Base-by-base conservation (phyloP, 2,888 invertebrate species). In the Odiellus spinosus region DNA sequence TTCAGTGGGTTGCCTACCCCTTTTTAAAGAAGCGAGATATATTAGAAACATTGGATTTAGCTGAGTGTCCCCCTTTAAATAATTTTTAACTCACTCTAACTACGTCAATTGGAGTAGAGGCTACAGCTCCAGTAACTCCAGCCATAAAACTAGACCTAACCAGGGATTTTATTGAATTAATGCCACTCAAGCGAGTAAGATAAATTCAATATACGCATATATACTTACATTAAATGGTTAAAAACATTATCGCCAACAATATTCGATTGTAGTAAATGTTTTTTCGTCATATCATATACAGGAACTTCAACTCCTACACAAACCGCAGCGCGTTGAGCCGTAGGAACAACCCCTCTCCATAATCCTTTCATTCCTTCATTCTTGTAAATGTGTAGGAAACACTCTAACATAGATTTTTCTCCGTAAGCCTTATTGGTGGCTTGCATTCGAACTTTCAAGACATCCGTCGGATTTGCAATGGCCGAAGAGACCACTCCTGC, bases 391-490 rank as follows among this genome's bases (percentile, higher is more conserved):
- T 82, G 81, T 49, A 72, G 68, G 66, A 91, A 85, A 59, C 85
- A 83, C n/a, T 77, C 73, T 36, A 80, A 69, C 55, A 93, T 69
- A 26, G 75, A 71, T 42, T 58, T 56, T 34, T 59, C 50, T 6
- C 49, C 49, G 40, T 65, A 58, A 41, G 63, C 61, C 17, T 63
- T 58, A 41, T 72, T 71, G 42, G 68, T 66, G 18, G 83, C 80
- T 74, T 91, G 91, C 86, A 93, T 86, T 51, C 91, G 77, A 53
- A 91, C 91, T 75, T 93, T 93, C 32, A 93, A 74, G 40, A 93
- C 90, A 70, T 93, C 93, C 0, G 91, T 93, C 12, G 91, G 91
- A 71, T 90, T 93, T 45, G 91, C 91, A 59, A 91, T 82, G n/a
- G 88, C 83, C 61, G 86, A 86, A 44, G 88, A 86, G 33, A 88